Base-by-base conservation (phyloP, 2,797 vertebrate genomes). In the Coranthus polyacanthus region DNA sequence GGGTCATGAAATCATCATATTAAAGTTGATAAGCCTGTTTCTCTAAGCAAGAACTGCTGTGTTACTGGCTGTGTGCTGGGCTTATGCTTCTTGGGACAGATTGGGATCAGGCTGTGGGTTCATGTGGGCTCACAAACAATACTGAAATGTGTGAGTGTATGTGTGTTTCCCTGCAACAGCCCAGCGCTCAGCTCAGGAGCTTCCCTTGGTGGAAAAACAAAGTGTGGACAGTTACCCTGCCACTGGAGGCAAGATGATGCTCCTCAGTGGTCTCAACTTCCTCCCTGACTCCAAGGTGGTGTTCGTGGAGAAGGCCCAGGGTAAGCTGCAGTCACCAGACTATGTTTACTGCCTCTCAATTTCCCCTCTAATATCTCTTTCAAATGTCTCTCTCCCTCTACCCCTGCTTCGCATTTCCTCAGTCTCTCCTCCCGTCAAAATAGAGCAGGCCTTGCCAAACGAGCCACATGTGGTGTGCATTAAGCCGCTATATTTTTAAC, bases 231-330 rank as follows among this genome's bases (percentile, higher is more conserved):
- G 95, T 85, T 96, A 94, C 83, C 92, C 94, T 0, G 95, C 96
- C 74, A 90, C 88, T 1, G 98, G 98, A 32, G 97, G 98, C 58
- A 97, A 97, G 84, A 96, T 95, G 94, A 97, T 99, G 94, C 83
- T 98, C 34, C 91, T 99, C 79, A 95, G 92, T 0, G 98, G 98
- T 61, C 97, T 99, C 82, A 99, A 99, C 92, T 99, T 99, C 82
- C 95, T 97, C 67, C 96, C 94, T 5, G 97, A 99, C 87, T 98
- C 98, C 80, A 99, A 99, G 91, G 98, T 99, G 89, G 92, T 99
- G 91, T 99, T 99, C 53, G 96, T 99, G 94, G 98, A 99, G 91
- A 98, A 98, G 91, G 97, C 97, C 0, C 97, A 97, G 94, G 98
- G 98, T 99, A 94, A 89, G 87, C 53, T 63, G 52, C 51, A 70